Evolutionary conservation across 2,888 invertebrate genomes (phyloP), one percentile per base, ranked within the genome.

Genomic region (Biston betularia): DNA sequence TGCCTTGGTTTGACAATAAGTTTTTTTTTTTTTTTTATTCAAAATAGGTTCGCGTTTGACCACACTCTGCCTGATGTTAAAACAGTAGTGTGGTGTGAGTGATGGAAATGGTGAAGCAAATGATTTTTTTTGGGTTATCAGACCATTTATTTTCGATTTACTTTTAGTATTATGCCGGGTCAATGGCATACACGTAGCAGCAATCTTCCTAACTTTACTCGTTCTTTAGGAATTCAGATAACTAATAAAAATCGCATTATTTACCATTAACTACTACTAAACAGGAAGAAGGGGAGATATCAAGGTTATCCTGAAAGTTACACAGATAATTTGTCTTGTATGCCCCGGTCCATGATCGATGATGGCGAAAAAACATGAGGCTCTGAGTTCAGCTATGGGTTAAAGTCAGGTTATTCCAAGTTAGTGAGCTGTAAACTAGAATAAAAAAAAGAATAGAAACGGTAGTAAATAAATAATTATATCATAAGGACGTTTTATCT

Each of bases 311-410:
- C 61, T 45, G 73, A 79, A 77, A 79, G 75, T 73, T 72, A 76
- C 70, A 74, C 80, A 75, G 77, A 74, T 75, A 80, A 82, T 83
- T 84, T 83, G 76, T 84, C 80, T 80, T 76, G 68, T 72, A 75
- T 75, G 73, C 69, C 73, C 68, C 61, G 69, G 74, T 50, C 70
- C 73, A 78, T 81, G 81, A 83, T 81, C 71, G 80, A 83, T 80
- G 80, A 74, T 67, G 65, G 63, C 68, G 73, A 76, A 75, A 81
- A 83, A 83, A 80, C 77, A 78, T 68, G 76, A 69, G 67, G 46
- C 56, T 72, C 72, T 72, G 24, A 10, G 11, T 48, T 11, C 48
- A 24, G 46, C 75, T 69, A 63, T 55, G 69, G 64, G 68, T 66
- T 64, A 45, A 34, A 64, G 68, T 70, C 45, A 24, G 57, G 50